Percentiles rank a stretch among this genome's conserved stretches.
Conservation (phyloP, 2,113 vertebrate genomes). For the Cyprinodon tularosa region DNA sequence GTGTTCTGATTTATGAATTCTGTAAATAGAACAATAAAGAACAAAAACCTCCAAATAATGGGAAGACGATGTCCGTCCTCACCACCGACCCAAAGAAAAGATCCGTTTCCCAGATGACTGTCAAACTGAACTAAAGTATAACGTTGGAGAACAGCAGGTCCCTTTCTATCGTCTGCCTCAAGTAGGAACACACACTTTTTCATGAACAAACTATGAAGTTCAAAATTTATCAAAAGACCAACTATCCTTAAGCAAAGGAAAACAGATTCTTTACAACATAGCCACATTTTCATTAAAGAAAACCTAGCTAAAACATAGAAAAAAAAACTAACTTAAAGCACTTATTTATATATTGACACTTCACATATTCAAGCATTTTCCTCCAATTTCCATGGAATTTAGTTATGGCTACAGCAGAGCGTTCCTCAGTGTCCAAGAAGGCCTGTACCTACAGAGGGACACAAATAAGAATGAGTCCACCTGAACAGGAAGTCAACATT, state of each 20-base stretch:
- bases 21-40: constrained; percentile 62
- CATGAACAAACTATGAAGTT: constrained; percentile 43
- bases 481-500: background rate
- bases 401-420: constrained; percentile 35
- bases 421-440: constrained; percentile 80
- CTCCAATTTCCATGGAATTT: background rate
- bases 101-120: constrained; percentile 29
- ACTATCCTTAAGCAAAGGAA: constrained; percentile 61
- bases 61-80: constrained; percentile 26
- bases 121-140: constrained; percentile 23
- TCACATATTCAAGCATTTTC: constrained; percentile 73
- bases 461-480: background rate
- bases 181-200: constrained; percentile 41
- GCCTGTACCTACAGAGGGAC: constrained; percentile 75
- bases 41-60: constrained; percentile 56
- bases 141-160: constrained; percentile 15
- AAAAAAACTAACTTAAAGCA: constrained; percentile 61
- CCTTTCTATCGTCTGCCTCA: constrained; percentile 43
- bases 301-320: constrained; percentile 59
- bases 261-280: constrained; percentile 68
- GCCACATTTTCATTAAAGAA: constrained; percentile 70
- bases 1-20: constrained; percentile 70
- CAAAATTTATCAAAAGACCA: constrained; percentile 73
- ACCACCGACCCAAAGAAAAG: constrained; percentile 19
- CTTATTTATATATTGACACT: constrained; percentile 71